Conservation (phyloP, 2,113 vertebrate species). For the Choloepus hoffmanni region DNA sequence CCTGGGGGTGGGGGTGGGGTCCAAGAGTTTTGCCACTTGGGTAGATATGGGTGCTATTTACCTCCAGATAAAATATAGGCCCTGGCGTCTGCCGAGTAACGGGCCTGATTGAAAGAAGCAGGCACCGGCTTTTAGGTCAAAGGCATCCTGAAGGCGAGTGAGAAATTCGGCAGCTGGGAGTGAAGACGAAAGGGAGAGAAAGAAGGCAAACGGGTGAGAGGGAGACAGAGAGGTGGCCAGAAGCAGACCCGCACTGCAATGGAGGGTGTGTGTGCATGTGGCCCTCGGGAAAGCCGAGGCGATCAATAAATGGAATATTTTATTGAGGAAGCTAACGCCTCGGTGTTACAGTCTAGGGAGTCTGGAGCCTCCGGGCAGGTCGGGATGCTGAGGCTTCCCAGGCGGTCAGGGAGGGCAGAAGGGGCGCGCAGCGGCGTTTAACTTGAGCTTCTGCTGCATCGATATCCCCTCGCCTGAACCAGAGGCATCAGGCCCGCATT, state of each 20-base stretch:
- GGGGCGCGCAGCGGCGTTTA: conserved; percentile 29
- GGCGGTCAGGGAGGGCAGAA: not conserved
- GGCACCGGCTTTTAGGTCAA: conserved; percentile 63
- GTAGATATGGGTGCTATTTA: conserved; percentile 56
- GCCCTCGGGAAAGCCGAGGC: conserved; percentile 40
- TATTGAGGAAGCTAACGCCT: conserved; percentile 52
- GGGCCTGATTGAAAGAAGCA: conserved; percentile 2
- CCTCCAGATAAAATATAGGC: conserved; percentile 9
- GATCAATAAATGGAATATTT: conserved; percentile 53
- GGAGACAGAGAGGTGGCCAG: too few species aligned
- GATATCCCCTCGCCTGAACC: not conserved
- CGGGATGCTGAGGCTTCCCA: not conserved
- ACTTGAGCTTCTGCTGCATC: conserved; percentile 70
- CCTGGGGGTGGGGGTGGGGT: not conserved
- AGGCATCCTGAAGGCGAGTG: conserved; percentile 12
- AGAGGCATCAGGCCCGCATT: not conserved
- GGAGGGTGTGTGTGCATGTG: not conserved
- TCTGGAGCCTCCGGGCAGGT: not conserved
- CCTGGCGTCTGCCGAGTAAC: not conserved
- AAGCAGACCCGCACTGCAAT: not conserved
- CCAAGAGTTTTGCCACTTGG: not conserved
- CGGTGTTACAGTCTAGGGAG: conserved; percentile 47
- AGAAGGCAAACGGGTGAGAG: not conserved
- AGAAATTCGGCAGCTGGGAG: conserved; percentile 23
- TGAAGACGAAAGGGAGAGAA: conserved; percentile 33